A percentile compares a stretch with the other conserved stretches of the same genome.
phyloP scores from a whole-genome alignment of 2,113 vertebrate species.

The Serilophus lunatus region DNA sequence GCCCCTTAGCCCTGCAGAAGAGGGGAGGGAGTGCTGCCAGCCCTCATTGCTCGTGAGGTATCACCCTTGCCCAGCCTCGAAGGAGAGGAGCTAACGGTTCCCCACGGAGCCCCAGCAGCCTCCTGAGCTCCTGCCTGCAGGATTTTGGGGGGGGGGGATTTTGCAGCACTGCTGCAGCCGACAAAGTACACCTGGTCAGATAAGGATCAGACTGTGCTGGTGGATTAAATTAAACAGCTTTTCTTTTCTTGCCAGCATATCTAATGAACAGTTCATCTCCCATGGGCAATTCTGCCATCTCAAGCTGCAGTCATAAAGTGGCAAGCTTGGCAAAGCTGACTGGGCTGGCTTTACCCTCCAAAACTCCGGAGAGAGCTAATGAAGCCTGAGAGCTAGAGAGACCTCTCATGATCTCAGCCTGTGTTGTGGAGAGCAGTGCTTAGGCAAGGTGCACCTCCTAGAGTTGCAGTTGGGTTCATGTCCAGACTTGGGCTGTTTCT shows the following conservation, averaged over 20 bases:
- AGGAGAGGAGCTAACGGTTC: background rate
- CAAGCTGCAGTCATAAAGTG: slow-evolving; percentile 27
- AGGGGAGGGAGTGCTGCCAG: background rate
- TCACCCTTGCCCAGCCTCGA: background rate
- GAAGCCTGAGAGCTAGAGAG: slow-evolving; percentile 13
- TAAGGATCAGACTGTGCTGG: slow-evolving; percentile 57
- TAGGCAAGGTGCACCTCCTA: slow-evolving; percentile 42
- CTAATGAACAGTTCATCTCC: slow-evolving; percentile 61
- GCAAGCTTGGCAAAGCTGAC: slow-evolving; percentile 48
- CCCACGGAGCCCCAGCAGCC: background rate
- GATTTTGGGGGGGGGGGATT: background rate
- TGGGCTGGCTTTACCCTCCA: background rate
- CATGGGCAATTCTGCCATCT: slow-evolving; percentile 60
- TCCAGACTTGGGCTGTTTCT: background rate
- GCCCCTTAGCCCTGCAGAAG: background rate
- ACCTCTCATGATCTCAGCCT: slow-evolving; percentile 16
- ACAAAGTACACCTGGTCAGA: slow-evolving; percentile 61
- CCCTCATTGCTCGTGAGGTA: background rate
- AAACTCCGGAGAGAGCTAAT: background rate
- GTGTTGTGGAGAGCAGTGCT: background rate
- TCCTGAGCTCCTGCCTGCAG: background rate
- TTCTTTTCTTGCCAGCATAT: slow-evolving; percentile 58
- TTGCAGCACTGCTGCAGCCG: slow-evolving; percentile 15
- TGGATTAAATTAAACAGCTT: slow-evolving; percentile 63
- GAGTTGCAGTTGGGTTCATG: background rate